These are phyloP conservation scores for Nebria ingens DNA, from an alignment of 1,140 invertebrate genomes.

Conservation along the genomic window DNA sequence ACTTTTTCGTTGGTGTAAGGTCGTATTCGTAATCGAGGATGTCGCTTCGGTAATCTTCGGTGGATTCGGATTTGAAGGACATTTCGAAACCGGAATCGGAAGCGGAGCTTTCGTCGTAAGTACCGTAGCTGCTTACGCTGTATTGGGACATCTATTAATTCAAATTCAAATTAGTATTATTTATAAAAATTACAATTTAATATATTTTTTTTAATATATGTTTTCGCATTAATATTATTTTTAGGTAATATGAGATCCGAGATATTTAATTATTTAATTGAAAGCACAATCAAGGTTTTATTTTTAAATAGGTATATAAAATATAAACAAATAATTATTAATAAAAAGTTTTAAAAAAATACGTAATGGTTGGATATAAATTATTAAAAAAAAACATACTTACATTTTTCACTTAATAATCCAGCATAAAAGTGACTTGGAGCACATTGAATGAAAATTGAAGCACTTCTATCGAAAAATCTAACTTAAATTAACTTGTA, in stretches of 20 bases:
- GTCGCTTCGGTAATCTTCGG: constrained; percentile 26
- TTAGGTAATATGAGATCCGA: background rate
- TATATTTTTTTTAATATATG: no score
- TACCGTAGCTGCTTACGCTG: constrained; percentile 5
- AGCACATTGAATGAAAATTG: background rate
- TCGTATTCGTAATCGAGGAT: constrained; percentile 24
- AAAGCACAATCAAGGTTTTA: no score
- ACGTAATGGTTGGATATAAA: background rate
- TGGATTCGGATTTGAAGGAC: constrained; percentile 33
- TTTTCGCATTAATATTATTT: constrained; percentile 14
- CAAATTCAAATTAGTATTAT: no score
- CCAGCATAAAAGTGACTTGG: background rate
- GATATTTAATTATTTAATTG: background rate
- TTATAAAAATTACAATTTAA: no score
- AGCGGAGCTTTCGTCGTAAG: constrained; percentile 30
- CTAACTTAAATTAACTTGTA: background rate
- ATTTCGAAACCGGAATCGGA: constrained; percentile 34
- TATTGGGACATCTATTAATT: constrained; percentile 20
- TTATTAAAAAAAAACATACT: background rate
- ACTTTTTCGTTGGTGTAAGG: constrained; percentile 7
- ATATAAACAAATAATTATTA: no score
- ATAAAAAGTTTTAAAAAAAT: constrained; percentile 1
- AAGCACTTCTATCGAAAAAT: background rate
- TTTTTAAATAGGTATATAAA: no score
- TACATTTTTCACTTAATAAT: background rate